Percentiles rank a stretch among this genome's conserved stretches.
phyloP scores from a whole-genome alignment of 2,888 invertebrate species.

The Acleris cristana region DNA sequence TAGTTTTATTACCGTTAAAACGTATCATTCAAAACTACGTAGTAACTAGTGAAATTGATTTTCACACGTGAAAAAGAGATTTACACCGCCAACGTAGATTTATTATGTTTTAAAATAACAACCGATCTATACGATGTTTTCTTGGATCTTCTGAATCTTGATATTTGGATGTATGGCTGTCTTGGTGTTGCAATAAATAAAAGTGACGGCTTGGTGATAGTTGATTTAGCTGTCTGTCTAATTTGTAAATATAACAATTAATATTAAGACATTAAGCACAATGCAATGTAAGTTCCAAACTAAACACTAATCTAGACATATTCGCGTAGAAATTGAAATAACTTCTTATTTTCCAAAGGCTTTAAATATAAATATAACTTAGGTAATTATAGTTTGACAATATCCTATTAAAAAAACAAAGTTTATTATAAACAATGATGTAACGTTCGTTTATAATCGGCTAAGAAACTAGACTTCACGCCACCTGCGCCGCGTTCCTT shows the following conservation, averaged over 20 bases:
- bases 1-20: slow-evolving; percentile 36
- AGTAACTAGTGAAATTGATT: slow-evolving; percentile 22
- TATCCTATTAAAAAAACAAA: background rate
- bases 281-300: background rate
- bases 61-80: slow-evolving; percentile 31
- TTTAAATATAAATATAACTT: too few relatives aligned
- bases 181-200: slow-evolving; percentile 29
- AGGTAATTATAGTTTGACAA: too few relatives aligned
- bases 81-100: slow-evolving; percentile 24
- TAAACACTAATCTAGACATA: background rate
- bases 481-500: slow-evolving; percentile 13
- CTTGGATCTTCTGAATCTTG: slow-evolving; percentile 11
- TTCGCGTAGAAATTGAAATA: too few relatives aligned
- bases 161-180: slow-evolving; percentile 24
- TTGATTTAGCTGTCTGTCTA: slow-evolving; percentile 9
- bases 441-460: slow-evolving; percentile 4
- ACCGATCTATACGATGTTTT: slow-evolving; percentile 26
- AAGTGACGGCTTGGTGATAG: slow-evolving; percentile 16
- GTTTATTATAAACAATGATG: background rate
- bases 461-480: slow-evolving; percentile 9
- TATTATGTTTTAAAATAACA: slow-evolving; percentile 30
- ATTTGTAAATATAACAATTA: background rate
- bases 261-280: background rate
- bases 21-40: slow-evolving; percentile 29
- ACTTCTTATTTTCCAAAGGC: too few relatives aligned